Conservation (phyloP, 2,797 vertebrate genomes). For the Hirundo rustica region DNA sequence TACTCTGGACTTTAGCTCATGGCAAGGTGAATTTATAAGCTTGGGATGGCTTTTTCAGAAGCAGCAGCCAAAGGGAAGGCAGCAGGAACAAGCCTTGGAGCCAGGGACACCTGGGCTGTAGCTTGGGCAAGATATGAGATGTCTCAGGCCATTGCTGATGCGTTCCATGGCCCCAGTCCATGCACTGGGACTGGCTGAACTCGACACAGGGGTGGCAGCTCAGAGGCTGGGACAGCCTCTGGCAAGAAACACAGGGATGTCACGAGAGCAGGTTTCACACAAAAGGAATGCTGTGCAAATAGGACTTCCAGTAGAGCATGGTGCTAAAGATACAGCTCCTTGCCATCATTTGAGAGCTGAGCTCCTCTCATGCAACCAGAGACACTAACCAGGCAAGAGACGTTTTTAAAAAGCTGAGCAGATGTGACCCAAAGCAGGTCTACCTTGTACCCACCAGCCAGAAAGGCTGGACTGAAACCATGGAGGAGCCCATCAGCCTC, state of each 20-base stretch:
- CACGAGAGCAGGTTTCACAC: not conserved
- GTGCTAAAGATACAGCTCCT: not conserved
- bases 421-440: not conserved
- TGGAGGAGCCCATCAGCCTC: not conserved
- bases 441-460: not conserved
- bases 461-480: not conserved
- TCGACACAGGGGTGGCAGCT: not conserved
- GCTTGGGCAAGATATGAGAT: not conserved
- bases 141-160: not conserved
- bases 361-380: not conserved
- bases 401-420: not conserved
- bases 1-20: not conserved
- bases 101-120: not conserved
- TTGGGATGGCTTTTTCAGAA: not conserved
- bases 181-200: not conserved
- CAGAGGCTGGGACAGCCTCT: not conserved
- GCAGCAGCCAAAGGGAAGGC: not conserved
- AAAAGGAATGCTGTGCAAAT: not conserved
- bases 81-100: not conserved
- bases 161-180: not conserved
- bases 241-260: not conserved
- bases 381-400: not conserved
- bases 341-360: not conserved
- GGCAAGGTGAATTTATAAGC: not conserved
- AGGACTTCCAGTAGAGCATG: not conserved